A percentile compares a stretch with the other conserved stretches of the same genome.
phyloP scores from a whole-genome alignment of 2,113 vertebrate genomes.

The Halichoeres trimaculatus region DNA sequence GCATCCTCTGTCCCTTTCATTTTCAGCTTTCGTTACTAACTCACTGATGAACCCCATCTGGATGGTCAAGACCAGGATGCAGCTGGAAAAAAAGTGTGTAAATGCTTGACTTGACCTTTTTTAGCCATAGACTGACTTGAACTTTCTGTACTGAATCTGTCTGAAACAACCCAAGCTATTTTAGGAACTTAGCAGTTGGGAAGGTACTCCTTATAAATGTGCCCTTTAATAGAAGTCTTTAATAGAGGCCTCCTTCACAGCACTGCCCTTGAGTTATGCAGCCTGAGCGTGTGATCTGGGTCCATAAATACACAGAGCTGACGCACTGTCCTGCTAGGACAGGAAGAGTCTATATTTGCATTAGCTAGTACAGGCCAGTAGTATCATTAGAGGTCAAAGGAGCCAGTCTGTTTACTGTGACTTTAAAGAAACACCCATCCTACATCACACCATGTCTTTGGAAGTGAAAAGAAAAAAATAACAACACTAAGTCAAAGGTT shows the following conservation, averaged over 20 bases:
- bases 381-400: constrained; percentile 51
- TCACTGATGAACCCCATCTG: constrained; percentile 97
- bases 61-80: constrained; percentile 99
- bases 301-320: constrained; percentile 80
- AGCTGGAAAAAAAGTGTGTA: constrained; percentile 92
- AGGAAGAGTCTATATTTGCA: constrained; percentile 79
- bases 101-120: neutral
- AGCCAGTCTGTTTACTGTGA: constrained; percentile 18
- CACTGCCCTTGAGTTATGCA: constrained; percentile 58
- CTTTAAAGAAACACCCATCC: constrained; percentile 18
- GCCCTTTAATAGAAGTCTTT: constrained; percentile 47
- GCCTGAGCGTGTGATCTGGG: constrained; percentile 71
- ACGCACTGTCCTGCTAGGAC: constrained; percentile 55
- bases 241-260: constrained; percentile 1
- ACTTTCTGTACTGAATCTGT: too few species aligned
- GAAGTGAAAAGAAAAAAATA: neutral
- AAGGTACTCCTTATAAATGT: constrained; percentile 10
- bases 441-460: neutral
- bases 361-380: constrained; percentile 47
- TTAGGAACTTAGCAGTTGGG: neutral
- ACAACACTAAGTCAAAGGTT: neutral
- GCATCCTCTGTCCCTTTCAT: constrained; percentile 27
- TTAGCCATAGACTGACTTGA: neutral
- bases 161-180: constrained; percentile 15
- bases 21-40: constrained; percentile 94